Percentiles rank a stretch among this genome's conserved stretches.
These are phyloP conservation scores for Prionailurus bengalensis DNA, from an alignment of 2,113 vertebrate species.

Conservation along the genomic window DNA sequence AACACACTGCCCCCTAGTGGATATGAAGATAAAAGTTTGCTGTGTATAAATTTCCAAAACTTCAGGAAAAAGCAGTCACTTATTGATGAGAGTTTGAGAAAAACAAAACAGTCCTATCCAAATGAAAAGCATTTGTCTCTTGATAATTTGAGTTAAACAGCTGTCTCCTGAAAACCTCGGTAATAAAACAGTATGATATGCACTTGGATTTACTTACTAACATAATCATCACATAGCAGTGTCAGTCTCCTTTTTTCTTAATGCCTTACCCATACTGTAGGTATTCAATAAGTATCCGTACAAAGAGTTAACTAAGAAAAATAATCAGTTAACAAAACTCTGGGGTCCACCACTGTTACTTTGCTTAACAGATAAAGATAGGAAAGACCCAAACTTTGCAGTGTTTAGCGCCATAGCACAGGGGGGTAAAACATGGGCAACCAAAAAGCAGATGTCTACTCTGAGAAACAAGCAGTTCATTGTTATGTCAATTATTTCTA, in stretches of 20 bases:
- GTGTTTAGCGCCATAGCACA: not conserved
- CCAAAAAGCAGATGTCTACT: not conserved
- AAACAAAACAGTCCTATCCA: not conserved
- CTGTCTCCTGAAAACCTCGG: not conserved
- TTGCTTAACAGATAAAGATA: not conserved
- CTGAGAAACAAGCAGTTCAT: slow-evolving; percentile 6
- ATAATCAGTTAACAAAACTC: not conserved
- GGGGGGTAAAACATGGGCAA: not conserved
- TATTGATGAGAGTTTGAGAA: not conserved
- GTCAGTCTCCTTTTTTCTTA: not conserved
- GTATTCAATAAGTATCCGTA: not conserved
- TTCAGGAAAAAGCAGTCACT: not conserved
- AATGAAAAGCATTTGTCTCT: not conserved
- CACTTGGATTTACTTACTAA: not conserved
- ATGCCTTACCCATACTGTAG: not conserved
- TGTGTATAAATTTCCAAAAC: not conserved
- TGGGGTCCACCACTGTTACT: not conserved
- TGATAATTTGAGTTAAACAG: not conserved
- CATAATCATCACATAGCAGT: not conserved
- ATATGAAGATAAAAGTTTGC: slow-evolving; percentile 20
- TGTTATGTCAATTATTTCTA: not conserved
- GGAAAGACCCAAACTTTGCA: not conserved
- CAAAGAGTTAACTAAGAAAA: not conserved
- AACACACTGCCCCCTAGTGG: slow-evolving; percentile 78
- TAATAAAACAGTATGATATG: slow-evolving; percentile 20